These are phyloP conservation scores for Sycophila sp. DNA, from an alignment of 1,140 invertebrate species.

Conservation along the genomic window DNA sequence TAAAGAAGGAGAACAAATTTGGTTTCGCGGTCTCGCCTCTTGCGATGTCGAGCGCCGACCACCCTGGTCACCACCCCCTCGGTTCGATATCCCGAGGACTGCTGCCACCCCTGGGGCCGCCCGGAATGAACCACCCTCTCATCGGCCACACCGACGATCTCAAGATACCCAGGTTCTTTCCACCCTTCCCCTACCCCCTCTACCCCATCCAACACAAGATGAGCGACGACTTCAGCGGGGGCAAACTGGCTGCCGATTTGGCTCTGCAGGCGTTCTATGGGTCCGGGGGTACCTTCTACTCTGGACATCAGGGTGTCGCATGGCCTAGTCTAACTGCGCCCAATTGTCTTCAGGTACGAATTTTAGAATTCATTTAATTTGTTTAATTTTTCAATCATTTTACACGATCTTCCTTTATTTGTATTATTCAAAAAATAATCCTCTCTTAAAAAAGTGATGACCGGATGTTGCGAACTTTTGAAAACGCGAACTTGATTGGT, in stretches of 20 bases:
- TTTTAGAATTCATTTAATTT: too few relatives aligned
- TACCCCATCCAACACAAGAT: conserved; percentile 76
- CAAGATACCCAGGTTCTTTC: conserved; percentile 76
- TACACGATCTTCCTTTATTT: too few relatives aligned
- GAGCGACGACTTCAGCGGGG: conserved; percentile 64
- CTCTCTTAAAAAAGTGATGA: too few relatives aligned
- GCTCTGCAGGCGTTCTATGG: conserved; percentile 72
- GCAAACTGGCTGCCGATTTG: conserved; percentile 73
- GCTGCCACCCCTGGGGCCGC: conserved; percentile 71
- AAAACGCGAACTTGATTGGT: too few relatives aligned
- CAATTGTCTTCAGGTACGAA: conserved; percentile 46
- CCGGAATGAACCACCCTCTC: conserved; percentile 67
- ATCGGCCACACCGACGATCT: conserved; percentile 70
- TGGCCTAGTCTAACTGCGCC: conserved; percentile 52
- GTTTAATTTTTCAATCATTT: too few relatives aligned
- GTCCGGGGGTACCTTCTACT: conserved; percentile 65
- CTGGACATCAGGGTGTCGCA: conserved; percentile 57
- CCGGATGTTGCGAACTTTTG: too few relatives aligned
- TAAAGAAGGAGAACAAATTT: conserved; percentile 81
- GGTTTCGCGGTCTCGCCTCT: conserved; percentile 74
- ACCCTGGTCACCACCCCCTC: conserved; percentile 42
- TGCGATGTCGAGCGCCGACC: conserved; percentile 65
- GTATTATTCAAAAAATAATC: too few relatives aligned
- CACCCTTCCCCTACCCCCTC: conserved; percentile 76
- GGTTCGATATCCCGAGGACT: conserved; percentile 69